Percentiles rank a stretch among this genome's conserved stretches.
phyloP scores from a whole-genome alignment of 2,888 invertebrate species.

The Drosophila nr. medialis region DNA sequence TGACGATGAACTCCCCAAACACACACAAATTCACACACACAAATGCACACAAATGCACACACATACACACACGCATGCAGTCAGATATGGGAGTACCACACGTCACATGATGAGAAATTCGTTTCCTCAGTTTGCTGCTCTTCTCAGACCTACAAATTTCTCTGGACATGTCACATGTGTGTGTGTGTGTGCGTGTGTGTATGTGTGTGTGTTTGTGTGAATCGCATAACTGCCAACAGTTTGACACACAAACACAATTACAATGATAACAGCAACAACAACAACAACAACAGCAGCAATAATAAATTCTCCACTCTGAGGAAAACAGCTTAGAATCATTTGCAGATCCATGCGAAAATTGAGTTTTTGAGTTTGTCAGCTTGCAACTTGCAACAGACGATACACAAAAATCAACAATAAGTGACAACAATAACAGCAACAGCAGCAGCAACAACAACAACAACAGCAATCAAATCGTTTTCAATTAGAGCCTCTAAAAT shows the following conservation, averaged over 20 bases:
- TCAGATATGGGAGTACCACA: not conserved
- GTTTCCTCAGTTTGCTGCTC: slow-evolving; percentile 15
- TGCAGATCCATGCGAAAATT: slow-evolving; percentile 52
- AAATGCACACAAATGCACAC: not conserved
- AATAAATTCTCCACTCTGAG: slow-evolving; percentile 11
- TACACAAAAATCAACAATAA: slow-evolving; percentile 22
- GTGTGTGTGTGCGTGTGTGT: slow-evolving; percentile 14
- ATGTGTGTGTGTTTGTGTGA: slow-evolving; percentile 31
- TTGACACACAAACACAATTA: slow-evolving; percentile 80
- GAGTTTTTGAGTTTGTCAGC: slow-evolving; percentile 50
- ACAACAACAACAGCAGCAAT: slow-evolving; percentile 2
- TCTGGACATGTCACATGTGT: slow-evolving; percentile 18
- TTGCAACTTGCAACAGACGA: slow-evolving; percentile 26
- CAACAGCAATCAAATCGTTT: slow-evolving; percentile 30
- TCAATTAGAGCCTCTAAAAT: slow-evolving; percentile 23
- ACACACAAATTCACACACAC: slow-evolving; percentile 6
- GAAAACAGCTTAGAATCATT: slow-evolving; percentile 59
- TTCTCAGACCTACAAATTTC: slow-evolving; percentile 33
- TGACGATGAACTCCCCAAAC: slow-evolving; percentile 23
- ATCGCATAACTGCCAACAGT: slow-evolving; percentile 70
- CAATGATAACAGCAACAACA: slow-evolving; percentile 53
- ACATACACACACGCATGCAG: not conserved
- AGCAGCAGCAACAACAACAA: slow-evolving; percentile 10
- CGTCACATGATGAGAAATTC: slow-evolving; percentile 40
- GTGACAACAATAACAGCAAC: slow-evolving; percentile 1